These are phyloP conservation scores for Pseudorhiza aurosa DNA, from an alignment of 30 jellyfish, hydroid and myxozoan species.

Conservation along the genomic window DNA sequence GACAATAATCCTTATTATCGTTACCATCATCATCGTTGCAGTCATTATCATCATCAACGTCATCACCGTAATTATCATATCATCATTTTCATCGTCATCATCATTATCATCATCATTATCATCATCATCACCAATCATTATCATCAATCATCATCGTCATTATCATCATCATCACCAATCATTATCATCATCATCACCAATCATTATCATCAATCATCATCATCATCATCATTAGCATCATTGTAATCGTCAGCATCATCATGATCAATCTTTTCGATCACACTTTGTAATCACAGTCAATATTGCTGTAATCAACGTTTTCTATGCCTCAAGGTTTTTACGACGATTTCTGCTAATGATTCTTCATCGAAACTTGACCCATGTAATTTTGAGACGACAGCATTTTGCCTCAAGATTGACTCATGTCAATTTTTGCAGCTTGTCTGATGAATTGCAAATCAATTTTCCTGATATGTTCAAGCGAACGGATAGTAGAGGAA, in stretches of 20 bases:
- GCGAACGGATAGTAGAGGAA: conserved; percentile 38
- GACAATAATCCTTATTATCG: neutral
- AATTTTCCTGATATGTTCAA: conserved; percentile 50
- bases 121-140: neutral
- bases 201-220: neutral
- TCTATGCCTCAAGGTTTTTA: no score
- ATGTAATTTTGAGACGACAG: no score
- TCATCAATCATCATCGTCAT: neutral
- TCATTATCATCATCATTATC: neutral
- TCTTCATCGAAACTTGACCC: neutral
- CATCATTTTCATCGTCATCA: neutral
- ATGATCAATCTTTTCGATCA: no score
- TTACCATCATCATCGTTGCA: neutral
- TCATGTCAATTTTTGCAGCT: conserved; percentile 12
- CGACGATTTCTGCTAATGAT: no score
- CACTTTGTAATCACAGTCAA: no score
- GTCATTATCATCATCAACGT: neutral
- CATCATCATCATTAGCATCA: neutral
- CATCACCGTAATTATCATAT: neutral
- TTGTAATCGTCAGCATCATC: no score
- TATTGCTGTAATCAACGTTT: no score
- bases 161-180: conserved; percentile 18
- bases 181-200: neutral
- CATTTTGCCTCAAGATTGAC: no score
- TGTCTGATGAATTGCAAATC: conserved; percentile 59